Base-by-base conservation (phyloP, 2,797 vertebrate species). In the Heliangelus exortis region DNA sequence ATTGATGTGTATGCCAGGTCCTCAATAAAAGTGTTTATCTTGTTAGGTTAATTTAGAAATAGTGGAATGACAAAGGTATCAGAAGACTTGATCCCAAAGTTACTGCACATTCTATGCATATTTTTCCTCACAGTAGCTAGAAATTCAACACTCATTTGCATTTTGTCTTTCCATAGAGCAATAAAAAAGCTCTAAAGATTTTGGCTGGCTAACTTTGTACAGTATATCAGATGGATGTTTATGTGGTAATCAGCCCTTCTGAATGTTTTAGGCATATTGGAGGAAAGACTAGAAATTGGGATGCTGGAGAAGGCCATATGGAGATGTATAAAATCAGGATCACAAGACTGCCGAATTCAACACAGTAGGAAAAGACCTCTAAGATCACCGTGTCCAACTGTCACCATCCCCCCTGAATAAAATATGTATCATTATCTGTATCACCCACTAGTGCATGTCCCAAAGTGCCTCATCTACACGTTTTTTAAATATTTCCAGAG, bases 41-140 rank as follows among this genome's bases (percentile, higher is more conserved):
- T 84, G 86, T 65, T 71, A 58, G 53, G 28, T 45, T 95, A 66
- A 92, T 95, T 96, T 92, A 89, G 77, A 96, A 95, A 84, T 43
- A n/a, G 66, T 74, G 75, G 79, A 93, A 65, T 69, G 15, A 88
- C 77, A 84, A 93, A 85, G 51, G 69, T 63, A 76, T 86, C 77
- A 94, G 78, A 87, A 89, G 63, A 63, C 73, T 87, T 90, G 57
- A 94, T 51, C 73, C 63, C 74, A 90, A 96, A 93, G 66, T 79
- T 94, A 77, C 65, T 87, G 83, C 79, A 82, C 54, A 59, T 84
- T 89, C 73, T 94, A 67, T 86, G 67, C 12, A 50, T 76, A 36
- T 59, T 87, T 92, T 81, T 84, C 21, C 36, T 87, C 31, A 34
- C 51, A 17, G 16, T 66, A 55, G 22, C 28, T n/a, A 63, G 28